Base-by-base conservation (phyloP, 64 coral and sea anemone species). In the Exaiptasia diaphana region DNA sequence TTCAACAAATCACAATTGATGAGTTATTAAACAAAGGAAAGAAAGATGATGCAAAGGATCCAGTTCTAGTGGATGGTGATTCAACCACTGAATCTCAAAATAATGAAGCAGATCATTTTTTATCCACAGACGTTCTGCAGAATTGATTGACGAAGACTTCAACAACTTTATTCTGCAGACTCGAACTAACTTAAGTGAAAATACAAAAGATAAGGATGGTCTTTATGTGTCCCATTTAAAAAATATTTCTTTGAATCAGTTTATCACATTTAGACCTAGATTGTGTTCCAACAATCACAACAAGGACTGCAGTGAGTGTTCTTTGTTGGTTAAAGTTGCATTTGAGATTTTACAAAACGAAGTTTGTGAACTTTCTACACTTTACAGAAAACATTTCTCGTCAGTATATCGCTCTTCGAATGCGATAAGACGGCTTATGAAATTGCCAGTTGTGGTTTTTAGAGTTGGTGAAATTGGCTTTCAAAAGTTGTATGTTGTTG, bases 361-460 rank as follows among this genome's bases (percentile, higher is more conserved):
- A 50, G 74, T 77, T 52, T 77, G 74, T 77, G 74, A 77, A 77
- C 25, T 77, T 55, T 77, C 46, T 53, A 77, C 53, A 55, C 46
- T 77, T 46, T 77, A 77, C 38, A 25, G 49, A 77, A 77, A 77
- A 77, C 50, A 77, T 50, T 77, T 77, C 38, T 28, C 44, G 25
- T 50, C 74, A 53, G 53, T 35, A 48, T 77, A 77, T 50, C 74
- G 74, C 25, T 77, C 74, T 54, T 53, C 74, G 33, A 77, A 77
- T 77, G 74, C 74, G 27, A 53, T 77, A 54, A 46, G 74, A 77
- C 74, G 74, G 17, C 50, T 54, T 54, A 54, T 54, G 50, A 14
- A 87, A 48, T 67, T 87, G 41, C 85, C 85, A 41, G 85, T 87
- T 52, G 85, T 78, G 25, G 59, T 87, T 56, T 87, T 87, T 78